These are phyloP conservation scores for Camelus bactrianus DNA, from an alignment of 2,113 vertebrate species.

Conservation along the genomic window DNA sequence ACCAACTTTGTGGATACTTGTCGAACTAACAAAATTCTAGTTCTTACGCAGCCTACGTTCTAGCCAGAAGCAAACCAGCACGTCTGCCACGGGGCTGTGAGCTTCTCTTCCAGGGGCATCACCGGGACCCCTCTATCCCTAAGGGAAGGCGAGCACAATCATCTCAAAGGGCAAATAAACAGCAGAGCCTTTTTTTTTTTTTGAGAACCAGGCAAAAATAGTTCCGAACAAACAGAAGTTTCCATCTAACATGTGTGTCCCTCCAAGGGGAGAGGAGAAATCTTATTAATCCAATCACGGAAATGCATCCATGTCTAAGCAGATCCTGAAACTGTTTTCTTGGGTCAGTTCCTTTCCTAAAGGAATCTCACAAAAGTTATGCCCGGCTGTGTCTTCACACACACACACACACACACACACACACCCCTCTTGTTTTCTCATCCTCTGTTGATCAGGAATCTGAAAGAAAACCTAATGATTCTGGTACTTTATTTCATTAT, in stretches of 20 bases:
- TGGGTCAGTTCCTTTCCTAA: neutral
- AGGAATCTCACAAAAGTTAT: neutral
- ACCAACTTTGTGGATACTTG: neutral
- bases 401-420: too few relatives aligned
- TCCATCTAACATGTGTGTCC: neutral
- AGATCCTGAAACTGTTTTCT: neutral
- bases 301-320: neutral
- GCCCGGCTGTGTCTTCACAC: neutral
- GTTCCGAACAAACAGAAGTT: neutral
- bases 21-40: neutral
- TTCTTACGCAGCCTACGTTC: neutral
- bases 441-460: neutral
- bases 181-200: neutral
- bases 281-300: neutral
- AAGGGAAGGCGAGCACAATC: neutral
- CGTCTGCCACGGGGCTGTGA: rapidly evolving
- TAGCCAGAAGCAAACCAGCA: neutral
- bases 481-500: neutral
- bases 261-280: neutral
- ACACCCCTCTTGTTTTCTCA: neutral
- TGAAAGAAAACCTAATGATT: conserved; percentile 21
- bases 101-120: neutral
- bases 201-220: neutral
- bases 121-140: rapidly evolving
- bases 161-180: neutral